Evolutionary conservation across 2,888 invertebrate species (phyloP).

Genomic region (Cheilosia variabilis): DNA sequence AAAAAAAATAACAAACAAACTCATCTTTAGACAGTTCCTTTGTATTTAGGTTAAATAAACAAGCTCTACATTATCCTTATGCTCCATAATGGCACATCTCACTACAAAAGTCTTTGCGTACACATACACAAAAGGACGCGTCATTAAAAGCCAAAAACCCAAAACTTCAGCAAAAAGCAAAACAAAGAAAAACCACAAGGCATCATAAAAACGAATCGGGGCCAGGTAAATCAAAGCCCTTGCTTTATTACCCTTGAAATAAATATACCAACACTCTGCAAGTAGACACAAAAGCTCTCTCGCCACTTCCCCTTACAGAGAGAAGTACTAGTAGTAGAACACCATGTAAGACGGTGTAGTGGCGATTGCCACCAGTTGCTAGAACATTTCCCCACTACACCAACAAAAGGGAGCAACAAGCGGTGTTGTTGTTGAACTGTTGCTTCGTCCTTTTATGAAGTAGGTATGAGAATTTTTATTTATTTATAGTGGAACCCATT

Average conservation of each 20-base stretch:
- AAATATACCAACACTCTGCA: constrained; percentile 9
- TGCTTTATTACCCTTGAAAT: constrained; percentile 70
- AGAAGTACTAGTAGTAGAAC: not conserved
- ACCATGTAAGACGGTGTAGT: constrained; percentile 20
- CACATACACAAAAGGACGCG: constrained; percentile 1
- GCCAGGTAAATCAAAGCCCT: constrained; percentile 60
- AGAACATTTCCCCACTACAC: constrained; percentile 38
- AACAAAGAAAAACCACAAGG: not conserved
- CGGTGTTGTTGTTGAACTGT: constrained; percentile 28
- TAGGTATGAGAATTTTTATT: not conserved
- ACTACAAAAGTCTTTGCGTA: not conserved
- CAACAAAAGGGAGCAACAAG: constrained; percentile 47
- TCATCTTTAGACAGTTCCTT: no score
- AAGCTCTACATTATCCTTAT: constrained; percentile 35
- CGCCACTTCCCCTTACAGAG: constrained; percentile 16
- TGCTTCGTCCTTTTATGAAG: constrained; percentile 31
- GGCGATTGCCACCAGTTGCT: constrained; percentile 65
- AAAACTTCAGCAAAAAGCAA: not conserved
- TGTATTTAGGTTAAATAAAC: constrained; percentile 38
- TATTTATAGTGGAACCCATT: constrained; percentile 36
- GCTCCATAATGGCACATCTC: constrained; percentile 7
- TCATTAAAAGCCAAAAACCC: constrained; percentile 9
- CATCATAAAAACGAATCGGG: constrained; percentile 39
- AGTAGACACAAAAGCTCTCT: constrained; percentile 25
- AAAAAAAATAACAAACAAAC: not conserved